phyloP scores from a whole-genome alignment of 2,797 vertebrate species.

The Microctenopoma lineatum region DNA sequence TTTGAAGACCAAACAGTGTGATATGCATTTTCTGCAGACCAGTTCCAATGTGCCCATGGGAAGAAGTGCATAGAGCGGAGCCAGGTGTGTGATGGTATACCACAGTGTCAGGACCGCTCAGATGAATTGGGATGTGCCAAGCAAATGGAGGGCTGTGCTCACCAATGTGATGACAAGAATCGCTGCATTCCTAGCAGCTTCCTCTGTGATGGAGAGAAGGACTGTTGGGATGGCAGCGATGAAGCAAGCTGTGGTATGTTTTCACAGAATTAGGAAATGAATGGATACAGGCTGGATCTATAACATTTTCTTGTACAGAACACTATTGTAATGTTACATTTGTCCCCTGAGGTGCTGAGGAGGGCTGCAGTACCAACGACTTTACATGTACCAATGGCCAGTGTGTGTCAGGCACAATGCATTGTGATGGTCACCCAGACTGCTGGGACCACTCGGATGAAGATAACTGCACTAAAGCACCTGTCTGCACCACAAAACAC shows the following conservation, averaged over 20 bases:
- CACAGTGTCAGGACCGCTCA: slow-evolving; percentile 89
- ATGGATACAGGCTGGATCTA: not conserved
- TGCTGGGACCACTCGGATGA: slow-evolving; percentile 91
- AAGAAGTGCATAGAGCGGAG: slow-evolving; percentile 77
- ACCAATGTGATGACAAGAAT: slow-evolving; percentile 81
- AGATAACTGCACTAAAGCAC: slow-evolving; percentile 76
- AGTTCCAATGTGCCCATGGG: slow-evolving; percentile 87
- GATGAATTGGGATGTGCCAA: slow-evolving; percentile 86
- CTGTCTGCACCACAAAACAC: slow-evolving; percentile 80
- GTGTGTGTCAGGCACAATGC: slow-evolving; percentile 84
- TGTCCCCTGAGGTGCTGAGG: slow-evolving; percentile 48
- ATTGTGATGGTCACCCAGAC: slow-evolving; percentile 88
- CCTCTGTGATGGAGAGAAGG: slow-evolving; percentile 87
- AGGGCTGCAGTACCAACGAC: slow-evolving; percentile 75
- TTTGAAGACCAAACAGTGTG: not conserved
- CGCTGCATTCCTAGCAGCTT: slow-evolving; percentile 87
- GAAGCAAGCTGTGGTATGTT: slow-evolving; percentile 88
- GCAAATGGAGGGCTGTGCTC: slow-evolving; percentile 77
- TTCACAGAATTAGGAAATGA: not conserved
- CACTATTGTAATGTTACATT: not conserved
- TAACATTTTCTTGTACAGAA: not conserved
- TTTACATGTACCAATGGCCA: slow-evolving; percentile 88
- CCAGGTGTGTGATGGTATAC: slow-evolving; percentile 86
- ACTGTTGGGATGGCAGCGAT: slow-evolving; percentile 87
- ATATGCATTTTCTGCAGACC: slow-evolving; percentile 70